Evolutionary conservation across 2,888 invertebrate genomes (phyloP), one percentile per base, ranked within the genome.

Genomic region (Troides oblongomaculatus): DNA sequence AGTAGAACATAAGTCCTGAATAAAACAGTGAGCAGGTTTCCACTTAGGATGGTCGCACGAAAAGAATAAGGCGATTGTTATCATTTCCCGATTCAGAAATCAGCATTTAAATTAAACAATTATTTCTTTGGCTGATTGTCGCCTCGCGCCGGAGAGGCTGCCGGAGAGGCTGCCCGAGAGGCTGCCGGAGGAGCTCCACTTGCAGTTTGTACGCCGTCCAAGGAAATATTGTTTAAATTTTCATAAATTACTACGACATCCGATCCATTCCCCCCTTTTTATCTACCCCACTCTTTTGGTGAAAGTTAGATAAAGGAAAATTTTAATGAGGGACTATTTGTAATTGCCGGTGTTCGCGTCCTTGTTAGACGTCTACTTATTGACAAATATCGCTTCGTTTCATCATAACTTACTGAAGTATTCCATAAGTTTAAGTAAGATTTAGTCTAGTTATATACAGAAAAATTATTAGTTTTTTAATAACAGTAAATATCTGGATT

Each of bases 161-260:
- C 50, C 12, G 1, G 8, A 10, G 18, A 21, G 21, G 50, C 18
- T 14, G 50, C 50, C 12, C 21, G 21, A 14, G 50, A 53, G 50
- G 66, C 64, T 66, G 62, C 36, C 62, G 36, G 59, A 69, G 50
- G 66, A 58, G 57, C 50, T 61, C 12, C 46, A 46, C 61, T 64
- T 72, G 70, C 64, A 62, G 70, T 74, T 71, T 67, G 62, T 67
- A 57, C 66, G 62, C 25, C 62, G 30, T 63, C 72, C 72, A 71
- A 73, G 72, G 73, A 78, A 77, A 78, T 79, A 83, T 82, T 83
- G 83, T 80, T 83, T 81, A 79, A 83, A 83, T 82, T 81, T 81
- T 82, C 78, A 83, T 83, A 82, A 82, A 84, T 84, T 82, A 82
- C 77, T 73, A 68, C 74, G 64, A 64, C 53, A 62, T 68, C 21